Conservation (phyloP, 2,888 invertebrate genomes). For the Parapristionchus giblindavisi region DNA sequence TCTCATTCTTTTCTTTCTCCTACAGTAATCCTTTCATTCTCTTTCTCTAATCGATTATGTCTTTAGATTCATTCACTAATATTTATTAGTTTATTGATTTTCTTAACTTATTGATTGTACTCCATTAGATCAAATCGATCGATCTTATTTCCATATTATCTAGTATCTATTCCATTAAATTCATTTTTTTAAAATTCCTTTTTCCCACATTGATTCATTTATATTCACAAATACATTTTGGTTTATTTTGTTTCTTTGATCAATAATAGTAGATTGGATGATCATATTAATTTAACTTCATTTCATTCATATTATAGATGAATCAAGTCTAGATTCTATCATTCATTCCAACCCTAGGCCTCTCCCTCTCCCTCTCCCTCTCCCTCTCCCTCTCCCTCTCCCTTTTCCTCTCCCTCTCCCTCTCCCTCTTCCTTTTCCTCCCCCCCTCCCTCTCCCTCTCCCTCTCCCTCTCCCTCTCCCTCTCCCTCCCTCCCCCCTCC, state of each 20-base stretch:
- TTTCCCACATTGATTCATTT: constrained; percentile 1
- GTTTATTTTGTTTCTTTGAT: constrained; percentile 7
- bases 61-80: too few relatives aligned
- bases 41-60: not conserved
- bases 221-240: constrained; percentile 24
- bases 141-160: not conserved
- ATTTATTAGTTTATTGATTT: too few relatives aligned
- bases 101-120: too few relatives aligned
- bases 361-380: constrained; percentile 6
- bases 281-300: not conserved
- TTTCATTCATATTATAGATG: not conserved
- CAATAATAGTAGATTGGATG: constrained; percentile 14
- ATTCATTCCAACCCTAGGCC: constrained; percentile 40
- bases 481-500: constrained; percentile 23
- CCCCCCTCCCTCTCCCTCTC: not conserved
- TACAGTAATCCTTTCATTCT: not conserved
- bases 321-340: constrained; percentile 41
- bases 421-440: constrained; percentile 16
- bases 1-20: not conserved
- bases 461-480: constrained; percentile 38
- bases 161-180: not conserved
- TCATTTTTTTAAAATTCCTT: not conserved
- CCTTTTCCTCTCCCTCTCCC: constrained; percentile 27
- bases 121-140: not conserved
- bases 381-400: not conserved